phyloP scores from a whole-genome alignment of 2,888 invertebrate genomes.

The Nomada goodeniana region DNA sequence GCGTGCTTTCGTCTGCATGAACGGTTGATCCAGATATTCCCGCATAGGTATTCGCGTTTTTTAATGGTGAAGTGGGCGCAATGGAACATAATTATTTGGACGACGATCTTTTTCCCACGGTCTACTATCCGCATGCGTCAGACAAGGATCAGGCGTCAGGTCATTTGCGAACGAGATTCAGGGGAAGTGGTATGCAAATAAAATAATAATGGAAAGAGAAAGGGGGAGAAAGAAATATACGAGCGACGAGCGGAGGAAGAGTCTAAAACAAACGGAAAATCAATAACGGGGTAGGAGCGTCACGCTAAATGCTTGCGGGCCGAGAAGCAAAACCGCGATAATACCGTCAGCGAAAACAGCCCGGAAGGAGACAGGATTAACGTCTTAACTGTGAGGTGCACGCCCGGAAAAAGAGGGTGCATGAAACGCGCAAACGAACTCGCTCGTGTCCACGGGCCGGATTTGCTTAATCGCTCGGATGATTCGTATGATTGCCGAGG shows the following conservation, averaged over 20 bases:
- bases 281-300: constrained; percentile 53
- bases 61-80: constrained; percentile 24
- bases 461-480: constrained; percentile 37
- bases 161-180: constrained; percentile 58
- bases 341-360: constrained; percentile 52
- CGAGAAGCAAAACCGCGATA: constrained; percentile 55
- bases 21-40: constrained; percentile 32
- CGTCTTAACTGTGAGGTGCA: constrained; percentile 45
- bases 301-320: constrained; percentile 47
- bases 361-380: constrained; percentile 44
- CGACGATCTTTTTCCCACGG: constrained; percentile 38
- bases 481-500: constrained; percentile 27
- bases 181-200: background rate
- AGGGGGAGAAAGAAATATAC: constrained; percentile 14
- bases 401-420: background rate
- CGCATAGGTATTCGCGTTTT: constrained; percentile 34
- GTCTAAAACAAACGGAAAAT: constrained; percentile 60
- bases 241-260: constrained; percentile 21
- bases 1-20: background rate
- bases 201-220: background rate
- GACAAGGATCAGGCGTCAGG: constrained; percentile 17
- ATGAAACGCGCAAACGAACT: constrained; percentile 11
- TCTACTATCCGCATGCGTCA: too few relatives aligned
- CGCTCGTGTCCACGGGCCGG: background rate
- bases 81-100: constrained; percentile 54